Evolutionary conservation across 2,797 vertebrate genomes (phyloP).

Genomic region (Acrocephalus scirpaceus): DNA sequence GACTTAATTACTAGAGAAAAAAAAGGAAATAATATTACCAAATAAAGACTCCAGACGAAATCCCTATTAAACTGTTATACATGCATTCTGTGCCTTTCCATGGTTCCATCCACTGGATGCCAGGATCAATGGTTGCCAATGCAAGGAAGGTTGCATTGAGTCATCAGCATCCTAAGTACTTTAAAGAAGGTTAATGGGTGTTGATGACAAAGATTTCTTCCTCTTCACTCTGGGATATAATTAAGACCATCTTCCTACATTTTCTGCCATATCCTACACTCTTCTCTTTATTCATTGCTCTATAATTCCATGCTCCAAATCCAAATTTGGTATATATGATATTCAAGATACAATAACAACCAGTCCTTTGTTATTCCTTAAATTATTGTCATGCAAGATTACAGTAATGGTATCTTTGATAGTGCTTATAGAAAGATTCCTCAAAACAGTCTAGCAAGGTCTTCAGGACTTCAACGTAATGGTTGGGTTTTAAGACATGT

Average conservation of each 20-base stretch:
- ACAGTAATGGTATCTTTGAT: neutral
- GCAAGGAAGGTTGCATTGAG: neutral
- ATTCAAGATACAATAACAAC: neutral
- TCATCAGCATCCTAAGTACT: neutral
- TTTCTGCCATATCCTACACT: neutral
- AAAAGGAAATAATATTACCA: neutral
- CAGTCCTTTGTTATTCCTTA: neutral
- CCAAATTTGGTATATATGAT: neutral
- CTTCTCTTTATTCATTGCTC: neutral
- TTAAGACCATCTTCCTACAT: neutral
- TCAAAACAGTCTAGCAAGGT: neutral
- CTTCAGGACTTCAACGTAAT: neutral
- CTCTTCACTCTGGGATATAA: neutral
- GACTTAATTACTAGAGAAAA: neutral
- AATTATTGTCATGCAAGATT: neutral
- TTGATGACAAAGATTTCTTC: neutral
- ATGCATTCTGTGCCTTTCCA: neutral
- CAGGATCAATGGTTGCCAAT: accelerated
- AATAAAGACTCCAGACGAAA: neutral
- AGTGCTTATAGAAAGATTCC: neutral
- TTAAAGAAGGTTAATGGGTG: neutral
- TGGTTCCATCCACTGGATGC: neutral
- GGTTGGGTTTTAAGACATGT: neutral
- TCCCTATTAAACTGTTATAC: neutral
- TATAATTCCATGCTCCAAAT: neutral